Conservation (phyloP, 2,888 invertebrate genomes). For the Dioctria linearis region DNA sequence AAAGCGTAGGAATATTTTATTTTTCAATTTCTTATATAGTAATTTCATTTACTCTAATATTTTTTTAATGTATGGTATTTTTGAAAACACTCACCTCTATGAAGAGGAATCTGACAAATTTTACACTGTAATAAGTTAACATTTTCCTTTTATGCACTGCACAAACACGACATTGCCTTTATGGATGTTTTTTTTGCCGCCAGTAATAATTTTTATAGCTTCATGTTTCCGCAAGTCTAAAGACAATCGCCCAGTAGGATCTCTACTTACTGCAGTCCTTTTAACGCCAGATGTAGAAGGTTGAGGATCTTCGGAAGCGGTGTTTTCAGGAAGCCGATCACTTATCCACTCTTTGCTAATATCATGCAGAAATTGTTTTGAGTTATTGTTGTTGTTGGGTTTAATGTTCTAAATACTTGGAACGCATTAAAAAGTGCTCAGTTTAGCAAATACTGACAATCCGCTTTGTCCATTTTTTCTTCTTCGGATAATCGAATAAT, state of each 20-base stretch:
- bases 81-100: constrained; percentile 38
- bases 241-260: constrained; percentile 40
- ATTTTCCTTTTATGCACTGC: constrained; percentile 10
- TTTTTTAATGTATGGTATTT: constrained; percentile 23
- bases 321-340: constrained; percentile 35
- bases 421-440: constrained; percentile 9
- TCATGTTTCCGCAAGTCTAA: constrained; percentile 26
- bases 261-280: constrained; percentile 32
- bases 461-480: not conserved
- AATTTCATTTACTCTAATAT: constrained; percentile 30
- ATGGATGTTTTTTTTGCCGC: constrained; percentile 11
- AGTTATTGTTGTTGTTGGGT: not conserved
- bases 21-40: constrained; percentile 22
- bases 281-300: constrained; percentile 39
- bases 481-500: not conserved
- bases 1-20: constrained; percentile 35
- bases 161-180: too few relatives aligned
- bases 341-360: constrained; percentile 39
- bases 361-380: constrained; percentile 8
- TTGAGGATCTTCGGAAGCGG: constrained; percentile 32
- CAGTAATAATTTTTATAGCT: constrained; percentile 10
- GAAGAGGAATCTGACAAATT: constrained; percentile 28
- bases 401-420: not conserved
- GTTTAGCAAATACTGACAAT: constrained; percentile 4
- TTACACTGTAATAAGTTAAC: constrained; percentile 7